phyloP scores from a whole-genome alignment of 2,888 invertebrate genomes.

The Mythimna pallens region DNA sequence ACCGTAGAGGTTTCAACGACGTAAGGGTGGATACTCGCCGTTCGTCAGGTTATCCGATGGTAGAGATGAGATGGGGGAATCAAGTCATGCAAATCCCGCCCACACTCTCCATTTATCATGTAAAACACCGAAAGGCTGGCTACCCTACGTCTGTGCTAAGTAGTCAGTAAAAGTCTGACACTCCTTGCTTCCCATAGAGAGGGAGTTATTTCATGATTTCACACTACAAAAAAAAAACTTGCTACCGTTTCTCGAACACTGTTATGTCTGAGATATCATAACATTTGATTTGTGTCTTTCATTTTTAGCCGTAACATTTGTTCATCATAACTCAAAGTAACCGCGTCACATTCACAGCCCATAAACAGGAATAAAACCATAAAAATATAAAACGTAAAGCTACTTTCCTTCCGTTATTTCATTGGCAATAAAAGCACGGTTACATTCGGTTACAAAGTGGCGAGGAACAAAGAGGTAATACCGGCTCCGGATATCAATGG shows the following conservation, averaged over 20 bases:
- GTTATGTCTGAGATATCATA: neutral
- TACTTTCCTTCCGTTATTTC: conserved; percentile 56
- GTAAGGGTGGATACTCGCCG: too few species aligned
- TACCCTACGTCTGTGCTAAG: too few species aligned
- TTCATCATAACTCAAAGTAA: conserved; percentile 26
- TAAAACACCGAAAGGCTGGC: too few species aligned
- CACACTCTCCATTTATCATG: too few species aligned
- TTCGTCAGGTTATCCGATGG: too few species aligned
- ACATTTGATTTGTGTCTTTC: neutral
- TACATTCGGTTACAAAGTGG: conserved; percentile 51
- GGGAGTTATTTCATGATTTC: too few species aligned
- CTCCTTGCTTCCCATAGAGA: too few species aligned
- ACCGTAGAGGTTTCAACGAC: too few species aligned
- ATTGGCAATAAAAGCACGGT: conserved; percentile 58
- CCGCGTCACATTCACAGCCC: conserved; percentile 47
- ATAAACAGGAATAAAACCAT: conserved; percentile 54
- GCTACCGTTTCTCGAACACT: neutral
- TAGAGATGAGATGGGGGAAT: too few species aligned
- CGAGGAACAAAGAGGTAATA: conserved; percentile 62
- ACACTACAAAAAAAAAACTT: neutral
- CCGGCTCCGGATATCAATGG: conserved; percentile 52
- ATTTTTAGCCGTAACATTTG: conserved; percentile 5
- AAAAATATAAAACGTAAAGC: conserved; percentile 57
- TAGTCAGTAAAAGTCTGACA: too few species aligned
- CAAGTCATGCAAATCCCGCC: too few species aligned